Base-by-base conservation (phyloP, 2,113 vertebrate species). In the Spheniscus mendiculus region DNA sequence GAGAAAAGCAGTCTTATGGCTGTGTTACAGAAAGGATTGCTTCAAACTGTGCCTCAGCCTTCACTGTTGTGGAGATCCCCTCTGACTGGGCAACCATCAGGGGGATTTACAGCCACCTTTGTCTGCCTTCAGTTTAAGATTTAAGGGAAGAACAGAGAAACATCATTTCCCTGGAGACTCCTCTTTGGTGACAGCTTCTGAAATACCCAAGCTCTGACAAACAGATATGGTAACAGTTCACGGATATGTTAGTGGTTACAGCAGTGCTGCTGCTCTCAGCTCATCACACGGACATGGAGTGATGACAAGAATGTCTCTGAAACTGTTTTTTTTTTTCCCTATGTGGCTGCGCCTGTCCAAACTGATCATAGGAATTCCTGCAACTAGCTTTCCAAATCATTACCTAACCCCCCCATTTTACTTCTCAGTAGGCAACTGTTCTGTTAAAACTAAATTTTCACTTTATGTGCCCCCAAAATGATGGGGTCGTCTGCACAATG, bases 111-210 rank as follows among this genome's bases (percentile, higher is more conserved):
- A 83, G 67, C 49, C 61, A 62, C 30, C 44, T 78, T 62, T 72
- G 44, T 12, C 42, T 52, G 38, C 34, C 52, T 73, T 53, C 18
- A 8, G 30, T 15, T 49, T 29, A 58, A 61, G 56, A 87, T 90
- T 79, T 76, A 94, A 89, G 50, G 55, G 67, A 89, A 61, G 44
- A 90, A 69, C 21, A 86, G 56, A 49, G 44, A 77, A 90, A 80
- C n/a, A 58, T 36, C 3, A 53, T 80, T 93, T 78, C 83, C 45
- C 45, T n/a, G 25, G 76, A 89, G 72, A 49, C 27, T 81, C 10
- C 25, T 73, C 49, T 81, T 58, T 26, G 34, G 36, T 77, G 83
- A 27, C 76, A 89, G 69, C 49, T 92, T 53, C 85, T 77, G 71
- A 80, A 70, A 89, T 30, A 58, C 32, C 10, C 0, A 2, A 23